phyloP scores from a whole-genome alignment of 2,113 vertebrate species.

The Eubucco bourcierii region DNA sequence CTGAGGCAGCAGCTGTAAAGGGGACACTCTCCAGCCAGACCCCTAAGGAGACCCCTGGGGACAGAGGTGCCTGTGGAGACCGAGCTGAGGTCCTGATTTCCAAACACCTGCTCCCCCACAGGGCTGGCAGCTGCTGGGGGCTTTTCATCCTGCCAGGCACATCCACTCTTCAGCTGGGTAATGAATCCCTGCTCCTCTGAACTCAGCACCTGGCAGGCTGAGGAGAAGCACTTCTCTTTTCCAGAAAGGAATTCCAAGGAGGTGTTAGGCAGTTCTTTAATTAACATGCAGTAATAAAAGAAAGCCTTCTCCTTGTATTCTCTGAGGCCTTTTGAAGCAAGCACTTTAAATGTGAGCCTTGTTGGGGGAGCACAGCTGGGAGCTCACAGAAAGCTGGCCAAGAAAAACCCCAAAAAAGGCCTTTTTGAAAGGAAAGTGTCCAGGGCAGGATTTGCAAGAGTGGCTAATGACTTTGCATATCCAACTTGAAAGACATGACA shows the following conservation, averaged over 20 bases:
- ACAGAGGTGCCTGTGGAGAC: not conserved
- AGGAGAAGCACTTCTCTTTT: not conserved
- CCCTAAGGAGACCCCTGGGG: not conserved
- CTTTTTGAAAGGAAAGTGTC: not conserved
- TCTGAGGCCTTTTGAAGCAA: constrained; percentile 44
- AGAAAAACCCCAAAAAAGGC: not conserved
- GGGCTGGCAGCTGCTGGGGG: not conserved
- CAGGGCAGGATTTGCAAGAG: constrained; percentile 15
- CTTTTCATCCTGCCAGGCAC: not conserved
- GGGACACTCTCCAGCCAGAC: accelerated
- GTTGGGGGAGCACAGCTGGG: constrained; percentile 23
- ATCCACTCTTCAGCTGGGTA: not conserved
- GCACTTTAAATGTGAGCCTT: constrained; percentile 28
- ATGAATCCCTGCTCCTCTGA: not conserved
- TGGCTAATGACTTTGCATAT: not conserved
- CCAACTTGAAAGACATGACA: not conserved
- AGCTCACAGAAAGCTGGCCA: not conserved
- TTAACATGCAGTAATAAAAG: constrained; percentile 35
- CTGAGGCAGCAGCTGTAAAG: not conserved
- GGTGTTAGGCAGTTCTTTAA: constrained; percentile 20
- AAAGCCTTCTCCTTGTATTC: not conserved
- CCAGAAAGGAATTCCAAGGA: not conserved
- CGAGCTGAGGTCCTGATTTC: not conserved
- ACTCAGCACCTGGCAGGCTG: not conserved
- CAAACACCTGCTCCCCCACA: not conserved